A percentile compares a stretch with the other conserved stretches of the same genome.
Evolutionary conservation across 2,888 invertebrate species (phyloP).

Genomic region (Tetragonula carbonaria): DNA sequence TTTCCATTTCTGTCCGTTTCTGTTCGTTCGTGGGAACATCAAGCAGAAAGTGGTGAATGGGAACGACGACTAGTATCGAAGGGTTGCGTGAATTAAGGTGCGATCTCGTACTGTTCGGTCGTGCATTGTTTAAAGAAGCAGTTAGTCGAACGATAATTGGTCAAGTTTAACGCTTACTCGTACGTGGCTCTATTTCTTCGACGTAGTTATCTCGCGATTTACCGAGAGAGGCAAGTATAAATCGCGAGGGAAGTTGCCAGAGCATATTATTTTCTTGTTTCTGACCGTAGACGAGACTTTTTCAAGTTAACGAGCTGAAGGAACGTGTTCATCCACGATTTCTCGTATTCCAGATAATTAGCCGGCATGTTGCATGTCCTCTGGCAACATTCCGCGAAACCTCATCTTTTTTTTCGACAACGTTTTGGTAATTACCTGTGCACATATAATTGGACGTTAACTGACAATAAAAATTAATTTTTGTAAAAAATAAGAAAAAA

Average conservation of each 20-base stretch:
- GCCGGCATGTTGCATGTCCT: neutral
- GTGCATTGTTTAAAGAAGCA: neutral
- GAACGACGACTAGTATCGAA: neutral
- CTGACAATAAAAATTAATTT: too few relatives aligned
- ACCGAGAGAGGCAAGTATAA: neutral
- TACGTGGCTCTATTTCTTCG: neutral
- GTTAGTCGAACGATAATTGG: neutral
- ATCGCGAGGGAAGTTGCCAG: neutral
- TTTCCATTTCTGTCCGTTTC: neutral
- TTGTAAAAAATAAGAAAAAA: too few relatives aligned
- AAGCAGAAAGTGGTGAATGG: neutral
- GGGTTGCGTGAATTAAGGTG: neutral
- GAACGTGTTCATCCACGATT: constrained; percentile 8
- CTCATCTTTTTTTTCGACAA: too few relatives aligned
- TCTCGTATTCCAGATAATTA: constrained; percentile 21
- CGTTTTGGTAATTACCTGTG: too few relatives aligned
- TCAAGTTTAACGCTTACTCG: neutral
- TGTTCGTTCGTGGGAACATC: neutral
- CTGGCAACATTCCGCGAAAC: neutral
- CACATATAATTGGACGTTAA: too few relatives aligned
- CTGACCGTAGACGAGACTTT: neutral
- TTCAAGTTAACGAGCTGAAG: constrained; percentile 13
- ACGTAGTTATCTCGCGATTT: neutral
- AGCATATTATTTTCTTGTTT: neutral
- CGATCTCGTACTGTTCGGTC: neutral